A percentile compares a stretch with the other conserved stretches of the same genome.
These are phyloP conservation scores for Garrulus glandarius DNA, from an alignment of 2,797 vertebrate genomes.

Conservation along the genomic window DNA sequence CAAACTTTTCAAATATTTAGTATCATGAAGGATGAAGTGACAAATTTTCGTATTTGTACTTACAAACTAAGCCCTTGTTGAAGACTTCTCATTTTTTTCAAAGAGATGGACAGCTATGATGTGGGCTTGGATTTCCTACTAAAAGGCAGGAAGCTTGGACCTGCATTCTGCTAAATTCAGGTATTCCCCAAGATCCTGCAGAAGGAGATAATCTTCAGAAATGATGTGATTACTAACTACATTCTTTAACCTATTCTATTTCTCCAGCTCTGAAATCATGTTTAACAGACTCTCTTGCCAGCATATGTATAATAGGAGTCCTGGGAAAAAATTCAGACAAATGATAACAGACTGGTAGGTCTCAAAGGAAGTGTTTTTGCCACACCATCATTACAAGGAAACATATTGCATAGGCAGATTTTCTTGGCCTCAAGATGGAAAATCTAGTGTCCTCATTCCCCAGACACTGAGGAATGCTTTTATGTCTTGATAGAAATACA, in stretches of 20 bases:
- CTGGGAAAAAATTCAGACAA: not conserved
- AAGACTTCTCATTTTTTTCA: not conserved
- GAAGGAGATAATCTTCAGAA: not conserved
- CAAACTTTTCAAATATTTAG: not conserved
- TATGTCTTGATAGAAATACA: not conserved
- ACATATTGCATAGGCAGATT: fast-evolving
- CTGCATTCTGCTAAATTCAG: not conserved
- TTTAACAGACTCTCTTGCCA: not conserved
- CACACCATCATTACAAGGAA: not conserved
- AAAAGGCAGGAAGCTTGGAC: not conserved
- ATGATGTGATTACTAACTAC: too few relatives aligned
- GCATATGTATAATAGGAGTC: not conserved
- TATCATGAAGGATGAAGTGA: not conserved
- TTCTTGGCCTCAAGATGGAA: not conserved
- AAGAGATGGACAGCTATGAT: not conserved
- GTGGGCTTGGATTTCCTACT: not conserved
- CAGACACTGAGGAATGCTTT: not conserved
- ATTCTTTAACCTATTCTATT: not conserved
- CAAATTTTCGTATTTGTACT: not conserved
- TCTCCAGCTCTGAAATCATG: not conserved
- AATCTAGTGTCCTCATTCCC: not conserved
- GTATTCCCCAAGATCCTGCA: not conserved
- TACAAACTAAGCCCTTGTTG: not conserved
- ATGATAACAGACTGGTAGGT: fast-evolving
- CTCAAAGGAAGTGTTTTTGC: not conserved